Evolutionary conservation across 2,797 vertebrate genomes (phyloP), one percentile per base, ranked within the genome.

Genomic region (Distichodus sexfasciatus): DNA sequence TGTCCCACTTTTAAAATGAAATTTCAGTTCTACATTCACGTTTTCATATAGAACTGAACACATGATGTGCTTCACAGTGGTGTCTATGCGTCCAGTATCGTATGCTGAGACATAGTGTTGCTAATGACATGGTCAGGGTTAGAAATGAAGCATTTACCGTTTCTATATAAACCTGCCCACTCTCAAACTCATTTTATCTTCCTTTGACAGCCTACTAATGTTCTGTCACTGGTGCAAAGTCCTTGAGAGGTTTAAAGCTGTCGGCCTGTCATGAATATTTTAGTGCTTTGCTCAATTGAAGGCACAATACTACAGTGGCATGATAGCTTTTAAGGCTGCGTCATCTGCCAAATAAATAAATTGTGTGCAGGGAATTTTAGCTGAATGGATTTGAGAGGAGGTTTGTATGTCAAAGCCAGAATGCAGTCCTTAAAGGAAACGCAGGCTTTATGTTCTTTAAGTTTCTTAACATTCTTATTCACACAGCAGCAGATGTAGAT

Each of bases 241-340:
- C 44, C 51, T 2, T 8, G 29, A 44, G 50, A 44, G 46, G 41
- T 41, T 64, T 14, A 63, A 53, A 46, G 58, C 62, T 55, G 55
- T 75, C 44, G 59, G 31, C 48, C 46, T 23, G 33, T 60, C 67
- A 66, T 75, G 67, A 75, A 75, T 75, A 60, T 75, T 75, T 75
- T 48, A 75, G 55, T 10, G 7, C 54, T 71, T 66, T 55, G 38
- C 58, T 48, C 46, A 23, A 44, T 46, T 68, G 41, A 29, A 38
- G 19, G 21, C 21, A 58, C 65, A 19, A 26, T 47, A 51, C 66
- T 29, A 44, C 43, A 29, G 55, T 51, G 51, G 53, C 43, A 58
- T 12, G 29, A 50, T 64, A 14, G 36, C 35, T 26, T 74, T 62
- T 59, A 64, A 46, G 60, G 53, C 31, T 53, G 66, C 44, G 35